Base-by-base conservation (phyloP, 2,888 invertebrate genomes). In the Podabrus alpinus region DNA sequence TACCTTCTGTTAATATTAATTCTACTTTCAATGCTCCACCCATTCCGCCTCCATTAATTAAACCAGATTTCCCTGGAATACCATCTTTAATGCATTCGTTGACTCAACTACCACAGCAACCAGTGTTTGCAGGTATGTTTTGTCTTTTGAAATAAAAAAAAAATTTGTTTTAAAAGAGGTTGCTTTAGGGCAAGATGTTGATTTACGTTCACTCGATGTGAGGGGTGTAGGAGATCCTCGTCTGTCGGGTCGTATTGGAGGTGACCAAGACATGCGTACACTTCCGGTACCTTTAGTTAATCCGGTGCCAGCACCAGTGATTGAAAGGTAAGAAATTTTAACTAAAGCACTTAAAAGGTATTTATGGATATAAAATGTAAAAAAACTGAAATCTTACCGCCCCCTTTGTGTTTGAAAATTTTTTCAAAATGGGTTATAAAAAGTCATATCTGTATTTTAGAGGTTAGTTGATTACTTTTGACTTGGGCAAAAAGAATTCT, bases 221-320 rank as follows among this genome's bases (percentile, higher is more conserved):
- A 75, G 89, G 13, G 80, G 75, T 17, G 72, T 24, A 76, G 69
- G 77, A 7, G 77, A 77, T 70, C 89, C 90, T 15, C 86, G 90
- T 78, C 81, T 90, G 73, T 83, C 85, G 11, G 85, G 84, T 66
- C 80, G 76, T 74, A n/a, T 45, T n/a, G 85, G 90, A 67, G 85
- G 90, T 66, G 95, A 95, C 87, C 94, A 95, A 86, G 95, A 95
- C 86, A 92, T 95, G 91, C 90, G 95, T 79, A 90, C 92, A 69
- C 88, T 91, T 61, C 87, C 88, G 1, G 85, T 83, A 7, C 80
- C 73, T 15, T 85, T 88, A 79, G 83, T 75, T 83, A 82, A 81
- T 77, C 81, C 81, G 24, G 67, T 81, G 16, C 81, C 83, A 10
- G 84, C 84, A 17, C 85, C 86, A 13, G 82, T 85, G 17, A 83